Evolutionary conservation across 2,888 invertebrate genomes (phyloP), one percentile per base, ranked within the genome.

Genomic region (Eledona agricola): DNA sequence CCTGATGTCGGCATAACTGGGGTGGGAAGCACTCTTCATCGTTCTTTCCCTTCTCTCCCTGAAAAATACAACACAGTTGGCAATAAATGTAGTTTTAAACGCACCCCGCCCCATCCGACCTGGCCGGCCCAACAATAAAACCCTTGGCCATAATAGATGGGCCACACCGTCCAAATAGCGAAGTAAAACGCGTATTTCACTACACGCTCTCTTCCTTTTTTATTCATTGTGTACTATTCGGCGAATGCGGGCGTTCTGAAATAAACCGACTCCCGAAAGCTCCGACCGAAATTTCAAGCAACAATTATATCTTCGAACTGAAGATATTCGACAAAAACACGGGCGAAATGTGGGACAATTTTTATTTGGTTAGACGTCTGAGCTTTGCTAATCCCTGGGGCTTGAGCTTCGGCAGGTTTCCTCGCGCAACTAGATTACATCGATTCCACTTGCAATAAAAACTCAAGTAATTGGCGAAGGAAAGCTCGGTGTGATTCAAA

Each of bases 111-210:
- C 53, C 17, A 26, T 50, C 60, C 64, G 69, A 67, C 68, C 67
- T 65, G 66, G 69, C 65, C 60, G 70, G 66, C 62, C 67, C 64
- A 69, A 69, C 68, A 69, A 70, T 70, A 69, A 70, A 72, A 72
- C 69, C 70, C 66, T 65, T 65, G 70, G 67, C 67, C 61, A 62
- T 72, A 72, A 72, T 70, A 68, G 67, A 71, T 70, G 70, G 66
- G 66, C 59, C 60, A 62, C 64, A 56, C 56, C 56, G 49, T 56
- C 52, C 56, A 56, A 56, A 56, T 52, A 52, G 52, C 52, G 47
- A 42, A 55, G 51, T 56, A 52, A 56, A 56, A 42, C 56, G 56
- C 56, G 56, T 56, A 56, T 56, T 47, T 56, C 56, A 56, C 51
- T 47, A 46, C 37, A 35, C 46, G 35, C 42, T 31, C 25, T 53